These are phyloP conservation scores for Eucera pruinosa DNA, from an alignment of 2,888 invertebrate species.

Conservation along the genomic window DNA sequence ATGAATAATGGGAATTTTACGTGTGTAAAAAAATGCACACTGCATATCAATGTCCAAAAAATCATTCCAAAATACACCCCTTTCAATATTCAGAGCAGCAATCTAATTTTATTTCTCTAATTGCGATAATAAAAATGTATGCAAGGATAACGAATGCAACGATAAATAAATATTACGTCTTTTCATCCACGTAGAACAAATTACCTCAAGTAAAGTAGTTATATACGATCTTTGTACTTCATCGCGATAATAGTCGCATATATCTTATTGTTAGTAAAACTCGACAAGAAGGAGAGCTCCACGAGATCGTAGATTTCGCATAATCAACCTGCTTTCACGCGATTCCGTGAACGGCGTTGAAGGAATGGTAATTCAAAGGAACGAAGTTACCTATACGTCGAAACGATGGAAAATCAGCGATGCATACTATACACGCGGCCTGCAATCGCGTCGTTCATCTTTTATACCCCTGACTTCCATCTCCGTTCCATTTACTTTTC, in stretches of 20 bases:
- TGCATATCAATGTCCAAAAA: no score
- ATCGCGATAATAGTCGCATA: neutral
- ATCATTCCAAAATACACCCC: no score
- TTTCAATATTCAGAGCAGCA: no score
- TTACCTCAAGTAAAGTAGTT: no score
- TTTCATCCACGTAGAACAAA: no score
- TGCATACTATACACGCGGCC: neutral
- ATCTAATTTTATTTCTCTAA: no score
- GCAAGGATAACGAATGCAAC: no score
- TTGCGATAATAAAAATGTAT: no score
- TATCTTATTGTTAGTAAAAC: neutral
- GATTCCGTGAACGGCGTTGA: constrained; percentile 5
- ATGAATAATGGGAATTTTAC: no score
- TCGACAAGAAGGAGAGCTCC: neutral
- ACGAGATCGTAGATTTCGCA: neutral
- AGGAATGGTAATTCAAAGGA: constrained; percentile 12
- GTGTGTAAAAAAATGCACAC: no score
- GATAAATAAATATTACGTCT: no score
- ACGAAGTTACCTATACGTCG: no score
- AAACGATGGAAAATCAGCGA: neutral
- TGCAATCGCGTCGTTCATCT: constrained; percentile 65
- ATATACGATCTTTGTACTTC: neutral
- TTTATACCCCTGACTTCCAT: constrained; percentile 73
- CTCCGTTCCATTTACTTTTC: constrained; percentile 74
- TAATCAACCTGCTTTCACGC: neutral